Percentiles rank a stretch among this genome's conserved stretches.
phyloP scores from a whole-genome alignment of 2,888 invertebrate species.

The Macrosiphum euphorbiae region DNA sequence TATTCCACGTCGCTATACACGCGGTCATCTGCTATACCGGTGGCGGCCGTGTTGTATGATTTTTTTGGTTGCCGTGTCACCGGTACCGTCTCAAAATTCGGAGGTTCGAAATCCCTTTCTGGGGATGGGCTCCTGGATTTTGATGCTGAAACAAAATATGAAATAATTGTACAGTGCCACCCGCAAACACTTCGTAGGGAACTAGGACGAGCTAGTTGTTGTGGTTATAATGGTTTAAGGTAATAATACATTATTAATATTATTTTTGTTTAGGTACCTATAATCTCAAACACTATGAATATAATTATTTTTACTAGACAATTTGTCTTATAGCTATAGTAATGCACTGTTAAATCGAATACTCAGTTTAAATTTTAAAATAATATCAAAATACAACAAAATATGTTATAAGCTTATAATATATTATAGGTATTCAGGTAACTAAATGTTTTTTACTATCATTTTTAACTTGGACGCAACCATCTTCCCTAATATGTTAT shows the following conservation, averaged over 20 bases:
- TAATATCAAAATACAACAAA: too few relatives aligned
- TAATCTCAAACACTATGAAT: neutral
- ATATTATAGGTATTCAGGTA: too few relatives aligned
- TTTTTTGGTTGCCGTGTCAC: slow-evolving; percentile 15
- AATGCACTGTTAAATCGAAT: neutral
- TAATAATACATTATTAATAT: neutral
- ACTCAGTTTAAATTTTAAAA: neutral
- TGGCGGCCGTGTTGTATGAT: neutral
- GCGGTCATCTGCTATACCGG: slow-evolving; percentile 1
- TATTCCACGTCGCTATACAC: neutral
- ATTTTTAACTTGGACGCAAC: too few relatives aligned
- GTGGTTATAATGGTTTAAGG: neutral
- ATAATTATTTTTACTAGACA: neutral
- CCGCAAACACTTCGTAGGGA: neutral
- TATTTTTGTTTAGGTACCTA: neutral
- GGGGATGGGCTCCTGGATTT: slow-evolving; percentile 19
- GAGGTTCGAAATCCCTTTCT: slow-evolving; percentile 8
- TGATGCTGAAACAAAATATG: slow-evolving; percentile 10
- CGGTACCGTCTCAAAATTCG: slow-evolving; percentile 16
- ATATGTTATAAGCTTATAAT: too few relatives aligned
- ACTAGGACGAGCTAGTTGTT: neutral
- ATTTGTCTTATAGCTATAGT: neutral
- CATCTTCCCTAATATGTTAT: too few relatives aligned
- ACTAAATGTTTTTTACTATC: neutral
- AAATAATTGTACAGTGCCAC: neutral